phyloP scores from a whole-genome alignment of 2,113 vertebrate genomes.

The Pogona vitticeps region DNA sequence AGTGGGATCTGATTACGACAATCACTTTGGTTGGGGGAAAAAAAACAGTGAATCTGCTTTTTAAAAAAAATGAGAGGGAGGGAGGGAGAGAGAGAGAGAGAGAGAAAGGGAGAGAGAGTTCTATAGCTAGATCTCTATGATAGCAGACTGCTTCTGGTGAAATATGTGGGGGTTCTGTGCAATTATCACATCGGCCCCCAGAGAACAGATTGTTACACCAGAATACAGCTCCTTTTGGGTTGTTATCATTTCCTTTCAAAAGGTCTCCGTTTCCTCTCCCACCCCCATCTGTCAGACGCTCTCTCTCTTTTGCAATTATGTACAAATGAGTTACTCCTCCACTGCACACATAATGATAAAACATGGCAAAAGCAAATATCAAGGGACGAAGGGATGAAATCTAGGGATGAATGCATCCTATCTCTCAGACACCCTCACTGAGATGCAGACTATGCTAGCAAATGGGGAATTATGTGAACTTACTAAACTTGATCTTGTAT shows the following conservation, averaged over 20 bases:
- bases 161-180: not conserved
- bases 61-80: too few species aligned
- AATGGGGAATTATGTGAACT: not conserved
- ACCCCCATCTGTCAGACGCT: constrained; percentile 3
- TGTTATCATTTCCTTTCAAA: constrained; percentile 6
- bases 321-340: not conserved
- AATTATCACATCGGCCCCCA: not conserved
- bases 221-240: not conserved
- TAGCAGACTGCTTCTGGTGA: not conserved
- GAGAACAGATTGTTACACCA: constrained; percentile 11
- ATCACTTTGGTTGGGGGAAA: too few species aligned
- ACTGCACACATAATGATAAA: not conserved
- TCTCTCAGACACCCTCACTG: not conserved
- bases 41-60: not conserved
- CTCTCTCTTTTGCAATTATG: not conserved
- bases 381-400: not conserved
- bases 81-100: too few species aligned
- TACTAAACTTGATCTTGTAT: not conserved
- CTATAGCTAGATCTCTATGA: not conserved
- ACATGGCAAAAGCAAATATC: not conserved
- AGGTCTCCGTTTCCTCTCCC: constrained; percentile 26
- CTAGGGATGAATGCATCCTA: not conserved
- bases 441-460: not conserved
- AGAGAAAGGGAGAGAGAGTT: not conserved
- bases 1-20: not conserved